Conservation (phyloP, 2,888 invertebrate species). For the Cecidostiba fungosa region DNA sequence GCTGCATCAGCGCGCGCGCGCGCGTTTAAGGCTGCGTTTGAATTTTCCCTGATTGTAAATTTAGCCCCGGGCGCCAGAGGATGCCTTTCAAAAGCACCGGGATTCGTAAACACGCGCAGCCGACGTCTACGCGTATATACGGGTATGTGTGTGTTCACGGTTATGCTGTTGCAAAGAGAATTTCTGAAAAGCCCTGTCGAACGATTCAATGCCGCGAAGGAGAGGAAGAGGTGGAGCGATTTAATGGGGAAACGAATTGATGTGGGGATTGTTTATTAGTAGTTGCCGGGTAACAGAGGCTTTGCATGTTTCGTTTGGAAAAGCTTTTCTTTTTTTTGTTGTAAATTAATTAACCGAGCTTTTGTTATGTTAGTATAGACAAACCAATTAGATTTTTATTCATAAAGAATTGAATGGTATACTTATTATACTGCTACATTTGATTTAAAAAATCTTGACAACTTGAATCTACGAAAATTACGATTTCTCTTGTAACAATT, state of each 20-base stretch:
- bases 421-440: too few relatives aligned
- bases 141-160: neutral
- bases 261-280: constrained; percentile 26
- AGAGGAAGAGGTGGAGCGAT: neutral
- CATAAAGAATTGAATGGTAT: too few relatives aligned
- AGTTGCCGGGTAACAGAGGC: neutral
- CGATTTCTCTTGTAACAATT: neutral
- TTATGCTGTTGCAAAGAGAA: constrained; percentile 39
- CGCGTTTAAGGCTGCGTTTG: neutral
- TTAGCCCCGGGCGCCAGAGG: constrained; percentile 14
- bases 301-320: neutral
- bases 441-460: too few relatives aligned
- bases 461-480: too few relatives aligned
- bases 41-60: constrained; percentile 52
- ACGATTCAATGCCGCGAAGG: neutral
- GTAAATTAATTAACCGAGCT: too few relatives aligned
- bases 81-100: constrained; percentile 34
- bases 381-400: too few relatives aligned
- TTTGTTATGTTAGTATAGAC: too few relatives aligned
- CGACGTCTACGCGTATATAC: neutral
- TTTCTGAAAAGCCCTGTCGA: constrained; percentile 46
- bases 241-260: neutral
- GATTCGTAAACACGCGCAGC: constrained; percentile 46
- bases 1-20: neutral
- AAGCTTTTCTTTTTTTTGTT: too few relatives aligned